phyloP scores from a whole-genome alignment of 2,113 vertebrate genomes.

The Chunga burmeisteri region DNA sequence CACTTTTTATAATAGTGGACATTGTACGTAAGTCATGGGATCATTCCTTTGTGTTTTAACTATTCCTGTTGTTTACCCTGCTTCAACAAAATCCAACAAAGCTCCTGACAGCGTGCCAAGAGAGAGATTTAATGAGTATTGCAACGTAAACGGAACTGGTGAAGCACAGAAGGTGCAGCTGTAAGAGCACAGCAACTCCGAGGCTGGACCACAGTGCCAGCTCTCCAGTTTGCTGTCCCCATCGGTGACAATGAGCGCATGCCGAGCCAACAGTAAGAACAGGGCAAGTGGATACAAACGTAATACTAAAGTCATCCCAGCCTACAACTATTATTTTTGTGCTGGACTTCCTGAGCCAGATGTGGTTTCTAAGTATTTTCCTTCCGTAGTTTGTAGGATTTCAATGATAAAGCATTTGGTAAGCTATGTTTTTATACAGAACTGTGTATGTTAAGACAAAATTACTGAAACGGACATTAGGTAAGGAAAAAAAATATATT shows the following conservation, averaged over 20 bases:
- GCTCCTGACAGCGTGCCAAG: constrained; percentile 32
- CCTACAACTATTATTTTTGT: not conserved
- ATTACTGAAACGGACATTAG: not conserved
- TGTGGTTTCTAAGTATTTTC: not conserved
- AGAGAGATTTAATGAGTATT: constrained; percentile 39
- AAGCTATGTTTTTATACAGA: not conserved
- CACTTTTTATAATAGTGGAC: not conserved
- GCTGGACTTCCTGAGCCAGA: not conserved
- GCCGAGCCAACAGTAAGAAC: not conserved
- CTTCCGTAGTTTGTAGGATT: not conserved
- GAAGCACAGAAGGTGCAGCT: constrained; percentile 37
- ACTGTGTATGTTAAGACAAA: not conserved
- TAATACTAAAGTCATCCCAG: not conserved
- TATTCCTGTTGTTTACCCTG: not conserved
- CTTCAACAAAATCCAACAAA: constrained; percentile 29
- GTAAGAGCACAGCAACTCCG: not conserved
- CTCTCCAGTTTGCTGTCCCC: not conserved
- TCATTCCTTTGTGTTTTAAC: constrained; percentile 25
- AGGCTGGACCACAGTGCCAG: not conserved
- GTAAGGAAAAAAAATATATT: not conserved
- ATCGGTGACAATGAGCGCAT: fast-evolving
- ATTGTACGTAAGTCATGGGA: not conserved
- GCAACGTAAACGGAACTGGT: constrained; percentile 18
- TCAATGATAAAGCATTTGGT: not conserved
- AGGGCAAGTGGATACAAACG: not conserved